phyloP scores from a whole-genome alignment of 2,113 vertebrate species.

The Cebus imitator region DNA sequence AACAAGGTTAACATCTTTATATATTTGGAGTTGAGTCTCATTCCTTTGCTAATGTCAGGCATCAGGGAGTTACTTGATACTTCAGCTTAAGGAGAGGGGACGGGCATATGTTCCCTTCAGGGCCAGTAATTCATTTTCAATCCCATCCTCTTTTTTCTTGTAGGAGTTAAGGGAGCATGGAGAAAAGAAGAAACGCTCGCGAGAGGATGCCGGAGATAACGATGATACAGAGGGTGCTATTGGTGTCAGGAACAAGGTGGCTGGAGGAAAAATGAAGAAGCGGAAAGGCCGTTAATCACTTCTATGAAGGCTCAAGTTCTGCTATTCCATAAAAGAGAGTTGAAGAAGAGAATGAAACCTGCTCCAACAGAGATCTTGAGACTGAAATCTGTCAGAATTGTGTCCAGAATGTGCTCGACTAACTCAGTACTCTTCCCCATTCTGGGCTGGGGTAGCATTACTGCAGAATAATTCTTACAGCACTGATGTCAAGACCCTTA shows the following conservation, averaged over 20 bases:
- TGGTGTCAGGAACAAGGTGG: slow-evolving; percentile 94
- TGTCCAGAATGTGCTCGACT: neutral
- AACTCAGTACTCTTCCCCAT: neutral
- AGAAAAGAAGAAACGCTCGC: slow-evolving; percentile 91
- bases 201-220: slow-evolving; percentile 80
- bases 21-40: neutral
- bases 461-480: neutral
- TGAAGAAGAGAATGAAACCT: neutral
- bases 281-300: slow-evolving; percentile 80
- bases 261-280: slow-evolving; percentile 90
- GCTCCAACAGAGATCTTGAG: neutral
- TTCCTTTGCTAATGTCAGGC: neutral
- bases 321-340: neutral
- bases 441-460: neutral
- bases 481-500: fast-evolving
- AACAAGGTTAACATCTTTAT: neutral
- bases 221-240: slow-evolving; percentile 92
- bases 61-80: neutral
- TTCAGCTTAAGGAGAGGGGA: neutral
- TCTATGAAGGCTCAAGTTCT: neutral
- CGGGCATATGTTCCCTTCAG: neutral
- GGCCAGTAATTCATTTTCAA: neutral
- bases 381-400: neutral
- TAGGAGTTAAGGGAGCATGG: slow-evolving; percentile 95
- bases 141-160: neutral